Evolutionary conservation across 2,797 vertebrate species (phyloP), one percentile per base, ranked within the genome.

Genomic region (Discoglossus pictus): DNA sequence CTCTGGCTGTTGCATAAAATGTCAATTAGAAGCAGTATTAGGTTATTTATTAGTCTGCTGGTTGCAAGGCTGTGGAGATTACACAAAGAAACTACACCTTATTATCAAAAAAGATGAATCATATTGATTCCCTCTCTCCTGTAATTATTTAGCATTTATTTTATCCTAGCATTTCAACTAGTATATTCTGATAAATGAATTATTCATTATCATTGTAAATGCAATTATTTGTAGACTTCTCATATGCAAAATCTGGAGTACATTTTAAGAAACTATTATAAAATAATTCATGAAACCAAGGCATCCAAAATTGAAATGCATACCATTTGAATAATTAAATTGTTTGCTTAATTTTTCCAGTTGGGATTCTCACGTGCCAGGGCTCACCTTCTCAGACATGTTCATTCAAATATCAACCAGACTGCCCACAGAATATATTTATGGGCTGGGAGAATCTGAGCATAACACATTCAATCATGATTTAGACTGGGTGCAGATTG

Each of bases 381-480:
- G 93, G 56, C 96, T 98, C 76, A 89, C 83, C 1, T 99, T 98
- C 84, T 93, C 94, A 0, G 89, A 98, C 60, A 84, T 91, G 82
- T 96, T 98, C 82, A 91, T 98, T 76, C 93, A 98, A 85, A 89
- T 98, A 77, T 92, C 95, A 43, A 96, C 93, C 24, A 85, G 68
- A 1, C 74, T 98, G 52, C 64, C 96, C 0, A 94, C 94, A 1
- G 35, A 86, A 13, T 93, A 87, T 18, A 31, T 98, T 36, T 99
- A 93, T 1, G 97, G 97, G 1, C 91, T 98, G 56, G 96, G 97
- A 12, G 96, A 99, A 84, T 79, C 52, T 0, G 94, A 97, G 66
- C 94, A 96, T 27, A 46, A n/a, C 27, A 73, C 68, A 0, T 98
- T 86, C 73, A 88, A 66, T 7, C 88, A 84, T 2, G 20, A 94